Conservation (phyloP, 2,888 invertebrate species). For the Neria commutata region DNA sequence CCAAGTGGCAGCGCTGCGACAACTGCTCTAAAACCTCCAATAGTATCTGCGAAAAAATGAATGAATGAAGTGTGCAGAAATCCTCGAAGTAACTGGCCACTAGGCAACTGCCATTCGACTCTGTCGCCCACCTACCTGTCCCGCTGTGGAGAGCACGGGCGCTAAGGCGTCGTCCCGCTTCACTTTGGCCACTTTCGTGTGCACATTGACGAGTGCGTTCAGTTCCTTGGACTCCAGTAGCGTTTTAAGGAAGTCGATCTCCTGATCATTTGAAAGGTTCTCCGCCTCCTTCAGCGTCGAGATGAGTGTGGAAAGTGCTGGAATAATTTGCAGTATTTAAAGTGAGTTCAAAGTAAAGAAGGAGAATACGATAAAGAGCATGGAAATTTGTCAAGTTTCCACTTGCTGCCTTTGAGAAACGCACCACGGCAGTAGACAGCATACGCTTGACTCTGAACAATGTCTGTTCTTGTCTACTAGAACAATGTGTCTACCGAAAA, state of each 20-base stretch:
- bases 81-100: not conserved
- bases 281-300: constrained; percentile 83
- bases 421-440: no score
- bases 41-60: constrained; percentile 65
- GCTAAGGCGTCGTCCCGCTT: constrained; percentile 84
- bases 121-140: constrained; percentile 67
- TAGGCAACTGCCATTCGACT: not conserved
- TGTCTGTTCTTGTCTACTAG: no score
- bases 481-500: no score
- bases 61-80: not conserved
- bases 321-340: no score
- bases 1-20: constrained; percentile 69
- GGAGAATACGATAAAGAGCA: no score
- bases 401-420: no score
- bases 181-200: constrained; percentile 85
- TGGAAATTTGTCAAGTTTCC: no score
- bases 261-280: constrained; percentile 78
- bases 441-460: no score
- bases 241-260: constrained; percentile 83
- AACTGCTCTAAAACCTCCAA: constrained; percentile 82
- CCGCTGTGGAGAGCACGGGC: constrained; percentile 82
- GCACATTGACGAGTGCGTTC: constrained; percentile 88
- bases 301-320: constrained; percentile 81
- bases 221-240: constrained; percentile 85
- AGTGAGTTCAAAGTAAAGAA: no score